Evolutionary conservation across 2,797 vertebrate species (phyloP), one percentile per base, ranked within the genome.

Genomic region (Anniella stebbinsi): DNA sequence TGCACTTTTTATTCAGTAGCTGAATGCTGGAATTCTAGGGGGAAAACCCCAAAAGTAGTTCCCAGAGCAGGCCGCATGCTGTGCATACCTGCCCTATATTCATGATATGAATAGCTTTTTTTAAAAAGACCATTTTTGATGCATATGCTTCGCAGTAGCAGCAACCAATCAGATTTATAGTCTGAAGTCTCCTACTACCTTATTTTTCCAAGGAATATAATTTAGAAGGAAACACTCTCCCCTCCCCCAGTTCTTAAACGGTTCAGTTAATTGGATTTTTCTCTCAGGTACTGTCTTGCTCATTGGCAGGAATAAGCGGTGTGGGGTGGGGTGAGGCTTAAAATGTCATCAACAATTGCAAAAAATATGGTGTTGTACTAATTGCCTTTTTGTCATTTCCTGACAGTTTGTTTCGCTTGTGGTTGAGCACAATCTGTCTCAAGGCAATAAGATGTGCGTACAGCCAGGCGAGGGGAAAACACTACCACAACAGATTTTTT

Each of bases 221-320:
- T 94, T 89, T 93, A 95, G 88, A 90, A 90, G 63, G 33, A 84
- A 92, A 89, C 66, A 84, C 86, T 66, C 51, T 89, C n/a, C 91
- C 76, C 72, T 36, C 91, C 76, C 72, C 60, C 66, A 63, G 45
- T 69, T 70, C 92, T 92, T 91, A 93, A 94, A 93, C 94, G 78
- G 76, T 87, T 86, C 77, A 81, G 92, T 90, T 96, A 93, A 95
- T 95, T 90, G 95, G 90, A 86, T 95, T 95, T 87, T 87, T 95
- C 94, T 96, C 91, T 88, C 93, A 95, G 95, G 94, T 96, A 91
- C 92, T 92, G 85, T 93, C 89, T 94, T 91, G 91, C 88, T 94
- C 93, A 90, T 94, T 95, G 94, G 85, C 91, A 91, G 73, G 33
- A 94, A 88, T 83, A 91, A 94, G 91, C 90, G 72, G 80, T 75